Conservation (phyloP, 2,888 invertebrate species). For the Drosophila colorata region DNA sequence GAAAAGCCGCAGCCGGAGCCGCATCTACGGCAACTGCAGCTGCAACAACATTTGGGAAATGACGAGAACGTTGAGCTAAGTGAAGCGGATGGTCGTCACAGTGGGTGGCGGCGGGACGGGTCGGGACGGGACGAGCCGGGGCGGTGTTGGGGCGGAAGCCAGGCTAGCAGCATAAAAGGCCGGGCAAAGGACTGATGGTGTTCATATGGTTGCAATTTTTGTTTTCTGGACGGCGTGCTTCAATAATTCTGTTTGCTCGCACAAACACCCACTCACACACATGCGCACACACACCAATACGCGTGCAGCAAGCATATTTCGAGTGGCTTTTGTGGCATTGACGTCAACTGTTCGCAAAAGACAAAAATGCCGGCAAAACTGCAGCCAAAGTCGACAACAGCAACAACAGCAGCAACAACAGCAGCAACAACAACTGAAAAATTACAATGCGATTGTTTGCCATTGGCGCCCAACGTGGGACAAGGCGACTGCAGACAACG, state of each 20-base stretch:
- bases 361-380: slow-evolving; percentile 65
- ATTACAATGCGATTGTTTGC: slow-evolving; percentile 77
- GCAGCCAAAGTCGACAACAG: slow-evolving; percentile 46
- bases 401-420: slow-evolving; percentile 16
- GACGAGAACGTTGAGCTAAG: slow-evolving; percentile 38
- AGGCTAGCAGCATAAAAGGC: neutral
- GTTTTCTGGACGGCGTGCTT: slow-evolving; percentile 60
- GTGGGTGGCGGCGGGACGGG: slow-evolving; percentile 1
- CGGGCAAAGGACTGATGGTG: slow-evolving; percentile 14
- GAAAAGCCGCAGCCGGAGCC: slow-evolving; percentile 47
- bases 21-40: slow-evolving; percentile 24
- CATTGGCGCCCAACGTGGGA: slow-evolving; percentile 43
- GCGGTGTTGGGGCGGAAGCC: no score
- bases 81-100: slow-evolving; percentile 35
- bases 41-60: slow-evolving; percentile 37
- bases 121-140: no score
- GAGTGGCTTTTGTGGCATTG: slow-evolving; percentile 75
- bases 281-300: slow-evolving; percentile 18
- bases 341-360: slow-evolving; percentile 53
- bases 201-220: slow-evolving; percentile 38
- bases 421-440: slow-evolving; percentile 38
- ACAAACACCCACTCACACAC: slow-evolving; percentile 24
- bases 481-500: slow-evolving; percentile 12
- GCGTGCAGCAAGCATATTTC: slow-evolving; percentile 58
- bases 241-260: slow-evolving; percentile 76